Conservation (phyloP, 2,797 vertebrate genomes). For the Gallirallus australis region DNA sequence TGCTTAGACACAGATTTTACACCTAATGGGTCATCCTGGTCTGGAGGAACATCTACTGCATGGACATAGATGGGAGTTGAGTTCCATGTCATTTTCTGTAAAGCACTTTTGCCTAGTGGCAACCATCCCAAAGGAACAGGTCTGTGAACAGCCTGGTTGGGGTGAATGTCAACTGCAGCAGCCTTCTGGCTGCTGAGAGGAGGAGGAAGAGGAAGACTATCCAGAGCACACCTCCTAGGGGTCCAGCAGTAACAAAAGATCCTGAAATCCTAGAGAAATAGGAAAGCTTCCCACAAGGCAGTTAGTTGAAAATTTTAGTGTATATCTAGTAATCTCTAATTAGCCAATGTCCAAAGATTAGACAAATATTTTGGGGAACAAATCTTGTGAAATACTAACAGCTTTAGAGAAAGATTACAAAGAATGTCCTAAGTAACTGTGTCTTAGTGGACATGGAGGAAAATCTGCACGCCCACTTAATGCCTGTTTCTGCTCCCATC, state of each 20-base stretch:
- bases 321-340: not conserved
- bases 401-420: not conserved
- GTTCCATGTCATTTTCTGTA: not conserved
- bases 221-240: not conserved
- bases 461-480: not conserved
- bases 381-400: not conserved
- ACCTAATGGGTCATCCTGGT: not conserved
- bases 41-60: not conserved
- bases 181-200: not conserved
- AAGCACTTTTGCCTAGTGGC: not conserved
- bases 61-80: not conserved
- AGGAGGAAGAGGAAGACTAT: not conserved
- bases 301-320: not conserved
- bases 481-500: not conserved
- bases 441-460: not conserved
- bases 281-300: accelerated
- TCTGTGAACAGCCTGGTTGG: not conserved
- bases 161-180: not conserved
- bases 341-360: not conserved
- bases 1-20: not conserved
- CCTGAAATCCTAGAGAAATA: not conserved
- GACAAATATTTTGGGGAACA: not conserved
- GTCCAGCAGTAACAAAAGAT: not conserved
- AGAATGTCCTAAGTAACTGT: not conserved
- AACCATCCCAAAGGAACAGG: not conserved